Evolutionary conservation across 2,888 invertebrate species (phyloP), one percentile per base, ranked within the genome.

Genomic region (Chaitophorus viminalis): DNA sequence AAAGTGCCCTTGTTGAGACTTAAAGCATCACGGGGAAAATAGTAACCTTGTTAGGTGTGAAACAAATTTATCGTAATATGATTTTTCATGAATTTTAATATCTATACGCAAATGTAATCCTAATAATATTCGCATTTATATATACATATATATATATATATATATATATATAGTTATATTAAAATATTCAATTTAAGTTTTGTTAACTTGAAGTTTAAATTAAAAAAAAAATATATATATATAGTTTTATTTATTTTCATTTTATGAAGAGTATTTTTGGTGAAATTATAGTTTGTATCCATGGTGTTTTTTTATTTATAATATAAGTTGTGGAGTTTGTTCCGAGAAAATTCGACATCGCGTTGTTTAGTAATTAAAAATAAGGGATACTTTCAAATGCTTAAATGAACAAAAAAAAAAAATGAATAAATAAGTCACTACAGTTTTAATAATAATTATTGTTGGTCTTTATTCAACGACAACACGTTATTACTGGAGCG

Each of bases 331-430:
- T n/a, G 46, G n/a, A 52, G 70, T 25, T 82, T 81, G 17, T 72
- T 83, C 17, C 54, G 14, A 25, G 11, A 21, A 14, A 21, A 60
- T 83, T 75, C 74, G 36, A 60, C 60, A 60, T 29, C 29, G 6
- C 29, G 36, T 83, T 75, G 18, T 83, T 75, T 8, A 11, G 75
- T 75, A 83, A 83, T 83, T 83, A 83, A 75, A 83, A 60, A 39
- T n/a, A 39, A 29, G n/a, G 75, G 39, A 36, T 83, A 25, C 60
- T 60, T 60, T 6, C 29, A 75, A 54, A 60, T 39, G 29, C 75
- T 83, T 75, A 54, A 60, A 74, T 25, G 39, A 60, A 83, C 60
- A 25, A 74, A 72, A 60, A 36, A 52, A 82, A 70, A 52, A 25
- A 81, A 68, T 21, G 9, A 68, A 82, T 70, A 82, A 74, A 72